Percentiles rank a stretch among this genome's conserved stretches.
These are phyloP conservation scores for Carlito syrichta DNA, from an alignment of 2,113 vertebrate genomes.

Conservation along the genomic window DNA sequence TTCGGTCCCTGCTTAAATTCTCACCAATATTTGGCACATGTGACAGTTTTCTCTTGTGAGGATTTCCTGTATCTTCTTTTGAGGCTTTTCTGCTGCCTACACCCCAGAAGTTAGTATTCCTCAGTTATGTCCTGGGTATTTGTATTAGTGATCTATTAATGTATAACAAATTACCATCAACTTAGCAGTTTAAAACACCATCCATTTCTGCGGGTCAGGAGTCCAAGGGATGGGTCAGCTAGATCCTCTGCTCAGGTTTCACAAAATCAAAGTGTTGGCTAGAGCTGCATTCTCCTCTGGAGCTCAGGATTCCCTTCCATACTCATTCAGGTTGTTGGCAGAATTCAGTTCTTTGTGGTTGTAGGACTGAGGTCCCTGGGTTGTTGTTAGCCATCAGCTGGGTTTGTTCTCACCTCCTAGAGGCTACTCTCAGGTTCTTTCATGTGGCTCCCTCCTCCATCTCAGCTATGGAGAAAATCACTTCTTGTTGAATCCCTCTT, in stretches of 20 bases:
- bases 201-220: not conserved
- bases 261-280: not conserved
- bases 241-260: not conserved
- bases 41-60: slow-evolving; percentile 1
- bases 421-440: not conserved
- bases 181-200: not conserved
- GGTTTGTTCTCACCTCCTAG: not conserved
- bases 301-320: not conserved
- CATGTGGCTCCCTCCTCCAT: not conserved
- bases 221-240: not conserved
- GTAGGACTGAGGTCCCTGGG: not conserved
- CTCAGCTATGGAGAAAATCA: not conserved
- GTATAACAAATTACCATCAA: not conserved
- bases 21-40: not conserved
- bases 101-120: not conserved
- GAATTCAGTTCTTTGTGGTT: slow-evolving; percentile 3
- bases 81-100: not conserved
- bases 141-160: not conserved
- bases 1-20: slow-evolving; percentile 6
- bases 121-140: not conserved
- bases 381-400: not conserved
- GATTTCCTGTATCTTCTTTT: slow-evolving; percentile 21
- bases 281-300: not conserved
- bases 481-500: not conserved
- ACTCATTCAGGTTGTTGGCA: not conserved